These are phyloP conservation scores for Agriopis marginaria DNA, from an alignment of 2,888 invertebrate species.

Conservation along the genomic window DNA sequence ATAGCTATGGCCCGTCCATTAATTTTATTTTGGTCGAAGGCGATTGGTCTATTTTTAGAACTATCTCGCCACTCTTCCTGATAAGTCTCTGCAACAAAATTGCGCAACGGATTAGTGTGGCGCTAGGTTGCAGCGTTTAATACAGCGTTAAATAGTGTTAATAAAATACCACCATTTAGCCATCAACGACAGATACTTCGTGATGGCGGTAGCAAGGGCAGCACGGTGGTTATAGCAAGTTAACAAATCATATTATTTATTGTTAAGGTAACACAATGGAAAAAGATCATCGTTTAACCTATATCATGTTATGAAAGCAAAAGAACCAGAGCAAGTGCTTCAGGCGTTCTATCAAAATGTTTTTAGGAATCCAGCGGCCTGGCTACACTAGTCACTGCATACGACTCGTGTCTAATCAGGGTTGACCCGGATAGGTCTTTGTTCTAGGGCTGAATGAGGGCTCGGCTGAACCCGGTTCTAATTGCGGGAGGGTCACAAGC, in stretches of 20 bases:
- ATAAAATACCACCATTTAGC: too few relatives aligned
- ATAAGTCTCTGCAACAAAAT: too few relatives aligned
- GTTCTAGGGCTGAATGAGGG: constrained; percentile 59
- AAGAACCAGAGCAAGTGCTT: constrained; percentile 1
- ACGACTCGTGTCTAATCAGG: constrained; percentile 64
- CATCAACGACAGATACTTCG: background rate
- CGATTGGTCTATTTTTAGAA: too few relatives aligned
- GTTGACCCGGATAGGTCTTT: constrained; percentile 69
- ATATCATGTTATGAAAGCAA: background rate
- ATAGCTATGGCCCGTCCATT: too few relatives aligned
- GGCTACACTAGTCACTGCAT: constrained; percentile 32
- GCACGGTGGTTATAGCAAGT: background rate
- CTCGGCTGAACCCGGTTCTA: constrained; percentile 54
- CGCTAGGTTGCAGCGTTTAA: too few relatives aligned
- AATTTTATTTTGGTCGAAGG: too few relatives aligned
- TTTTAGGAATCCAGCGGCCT: constrained; percentile 18
- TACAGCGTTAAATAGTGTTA: too few relatives aligned
- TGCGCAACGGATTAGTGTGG: too few relatives aligned
- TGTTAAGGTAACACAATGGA: background rate
- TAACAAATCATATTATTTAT: background rate
- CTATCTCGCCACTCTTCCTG: too few relatives aligned
- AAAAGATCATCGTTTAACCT: background rate
- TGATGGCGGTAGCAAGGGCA: background rate
- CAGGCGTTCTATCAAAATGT: constrained; percentile 6
- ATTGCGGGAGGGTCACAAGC: constrained; percentile 61